Evolutionary conservation across 2,113 vertebrate genomes (phyloP).

Genomic region (Actenoides lindsayi): DNA sequence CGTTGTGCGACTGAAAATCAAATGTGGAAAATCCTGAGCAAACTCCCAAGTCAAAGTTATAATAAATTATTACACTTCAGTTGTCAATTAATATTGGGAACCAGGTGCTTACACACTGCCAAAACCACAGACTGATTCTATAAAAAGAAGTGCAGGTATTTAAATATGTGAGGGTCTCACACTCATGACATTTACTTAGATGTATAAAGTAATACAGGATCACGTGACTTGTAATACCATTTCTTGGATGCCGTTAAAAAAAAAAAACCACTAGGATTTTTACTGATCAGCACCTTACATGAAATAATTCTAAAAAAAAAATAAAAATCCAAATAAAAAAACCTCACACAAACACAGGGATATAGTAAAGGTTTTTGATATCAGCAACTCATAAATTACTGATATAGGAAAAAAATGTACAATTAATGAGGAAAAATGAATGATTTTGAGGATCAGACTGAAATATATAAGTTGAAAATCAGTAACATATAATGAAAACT

Average conservation of each 20-base stretch:
- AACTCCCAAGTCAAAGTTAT: background rate
- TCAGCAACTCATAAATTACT: background rate
- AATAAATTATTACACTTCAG: background rate
- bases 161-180: background rate
- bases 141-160: background rate
- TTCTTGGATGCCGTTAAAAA: background rate
- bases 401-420: background rate
- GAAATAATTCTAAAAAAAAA: background rate
- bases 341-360: accelerated
- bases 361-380: background rate
- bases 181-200: background rate
- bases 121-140: background rate
- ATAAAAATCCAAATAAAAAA: too few relatives aligned
- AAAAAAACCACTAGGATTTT: background rate
- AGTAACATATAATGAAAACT: background rate
- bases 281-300: background rate
- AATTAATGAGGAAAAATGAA: background rate
- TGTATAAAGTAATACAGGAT: background rate
- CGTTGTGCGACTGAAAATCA: background rate
- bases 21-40: background rate
- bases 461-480: background rate
- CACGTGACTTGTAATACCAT: background rate
- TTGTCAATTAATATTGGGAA: background rate
- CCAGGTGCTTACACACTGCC: background rate
- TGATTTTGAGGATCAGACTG: background rate